Base-by-base conservation (phyloP, 1,140 invertebrate genomes). In the Drosophila aff. region DNA sequence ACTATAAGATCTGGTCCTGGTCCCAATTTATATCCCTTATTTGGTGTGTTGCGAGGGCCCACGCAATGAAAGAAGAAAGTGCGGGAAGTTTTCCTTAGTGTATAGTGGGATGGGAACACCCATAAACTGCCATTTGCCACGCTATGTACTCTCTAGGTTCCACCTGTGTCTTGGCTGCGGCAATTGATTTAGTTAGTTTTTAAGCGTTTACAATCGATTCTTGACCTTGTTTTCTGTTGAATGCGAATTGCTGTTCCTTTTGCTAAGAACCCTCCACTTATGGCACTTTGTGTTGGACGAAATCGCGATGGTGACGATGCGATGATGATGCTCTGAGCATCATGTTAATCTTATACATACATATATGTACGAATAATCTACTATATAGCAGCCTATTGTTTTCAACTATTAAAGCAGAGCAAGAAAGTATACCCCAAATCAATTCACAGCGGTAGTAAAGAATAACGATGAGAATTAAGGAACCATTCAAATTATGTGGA, bases 221-320 rank as follows among this genome's bases (percentile, higher is more conserved):
- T 82, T 79, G 55, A 81, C 77, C 59, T 73, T 49, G 57, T 72
- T 73, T 80, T 83, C 62, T 72, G 63, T 77, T 85, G 68, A 73
- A 61, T 85, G 67, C 60, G 47, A 84, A 80, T 78, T 83, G 84
- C 84, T 90, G 85, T 90, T 90, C 85, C 84, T 84, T 89, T 87
- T 90, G 85, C 85, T 86, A 89, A 60, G 72, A 79, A 84, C 81
- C 84, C 80, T 87, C 73, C 84, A 87, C 68, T 89, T 87, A 89
- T 81, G 55, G 85, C 85, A 90, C 84, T 90, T 90, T 90, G 85
- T 87, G 83, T 87, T 83, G 61, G 60, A 85, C 62, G 58, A 43
- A 40, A 63, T 63, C 40, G 49, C 72, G 50, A 44, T 52, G 40
- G 36, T 43, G 40, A 47, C 36, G 62, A 80, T 59, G 60, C 60